These are phyloP conservation scores for Pachycephala philippinensis DNA, from an alignment of 2,113 vertebrate species.

Conservation along the genomic window DNA sequence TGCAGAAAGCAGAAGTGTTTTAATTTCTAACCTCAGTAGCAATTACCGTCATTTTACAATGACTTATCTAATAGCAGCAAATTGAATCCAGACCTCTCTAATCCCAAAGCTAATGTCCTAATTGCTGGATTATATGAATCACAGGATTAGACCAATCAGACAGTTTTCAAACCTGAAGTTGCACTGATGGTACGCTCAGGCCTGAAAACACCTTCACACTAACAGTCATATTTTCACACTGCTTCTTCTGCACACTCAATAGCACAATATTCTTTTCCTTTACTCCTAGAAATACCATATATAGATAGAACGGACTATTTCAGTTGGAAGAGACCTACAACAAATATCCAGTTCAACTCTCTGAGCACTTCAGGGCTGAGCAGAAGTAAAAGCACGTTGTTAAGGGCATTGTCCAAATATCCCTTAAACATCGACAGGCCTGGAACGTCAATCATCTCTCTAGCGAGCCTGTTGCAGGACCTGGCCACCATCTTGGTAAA, in stretches of 20 bases:
- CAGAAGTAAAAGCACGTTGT: not conserved
- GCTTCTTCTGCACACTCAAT: not conserved
- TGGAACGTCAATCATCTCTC: not conserved
- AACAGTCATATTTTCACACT: not conserved
- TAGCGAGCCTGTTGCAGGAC: not conserved
- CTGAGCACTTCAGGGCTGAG: not conserved
- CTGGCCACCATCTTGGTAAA: not conserved
- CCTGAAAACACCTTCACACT: not conserved
- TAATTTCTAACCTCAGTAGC: not conserved
- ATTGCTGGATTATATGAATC: not conserved
- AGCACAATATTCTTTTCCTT: not conserved
- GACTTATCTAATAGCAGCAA: not conserved
- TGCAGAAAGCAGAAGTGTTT: not conserved
- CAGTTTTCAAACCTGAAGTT: not conserved
- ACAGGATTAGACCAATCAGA: not conserved
- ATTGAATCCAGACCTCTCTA: not conserved
- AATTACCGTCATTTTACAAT: not conserved
- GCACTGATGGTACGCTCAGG: not conserved
- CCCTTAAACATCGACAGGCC: not conserved
- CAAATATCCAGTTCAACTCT: not conserved
- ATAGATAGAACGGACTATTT: not conserved
- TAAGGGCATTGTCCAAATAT: not conserved
- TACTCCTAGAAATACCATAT: not conserved
- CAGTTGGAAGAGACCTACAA: not conserved
- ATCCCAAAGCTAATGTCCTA: not conserved